phyloP scores from a whole-genome alignment of 2,888 invertebrate species.

The Pseudococcus viburni region DNA sequence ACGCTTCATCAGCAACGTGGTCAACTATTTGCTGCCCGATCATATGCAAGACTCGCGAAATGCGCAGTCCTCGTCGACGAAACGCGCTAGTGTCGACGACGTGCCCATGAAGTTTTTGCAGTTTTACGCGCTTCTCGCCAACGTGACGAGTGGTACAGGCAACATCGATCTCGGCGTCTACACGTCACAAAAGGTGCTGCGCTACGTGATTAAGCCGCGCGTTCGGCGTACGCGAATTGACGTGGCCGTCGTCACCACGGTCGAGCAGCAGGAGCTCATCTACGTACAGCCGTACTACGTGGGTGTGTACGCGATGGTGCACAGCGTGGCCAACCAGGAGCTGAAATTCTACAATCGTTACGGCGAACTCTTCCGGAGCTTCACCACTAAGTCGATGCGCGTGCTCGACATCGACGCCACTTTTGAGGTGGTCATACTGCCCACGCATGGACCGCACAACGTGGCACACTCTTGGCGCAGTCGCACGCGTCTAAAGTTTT shows the following conservation, averaged over 20 bases:
- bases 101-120: not conserved
- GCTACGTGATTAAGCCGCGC: not conserved
- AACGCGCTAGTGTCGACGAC: too few species aligned
- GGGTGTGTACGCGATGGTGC: not conserved
- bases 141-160: not conserved
- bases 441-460: too few species aligned
- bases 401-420: too few species aligned
- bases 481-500: too few species aligned
- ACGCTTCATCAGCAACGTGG: not conserved
- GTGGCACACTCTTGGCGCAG: too few species aligned
- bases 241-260: too few species aligned
- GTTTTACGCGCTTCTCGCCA: not conserved
- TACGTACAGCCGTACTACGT: constrained; percentile 1
- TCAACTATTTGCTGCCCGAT: not conserved
- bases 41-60: not conserved
- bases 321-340: not conserved
- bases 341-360: not conserved
- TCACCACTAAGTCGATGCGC: too few species aligned
- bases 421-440: not conserved
- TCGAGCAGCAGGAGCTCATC: too few species aligned
- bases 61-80: not conserved
- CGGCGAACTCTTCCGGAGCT: not conserved
- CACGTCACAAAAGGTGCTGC: not conserved
- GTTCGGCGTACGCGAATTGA: not conserved
- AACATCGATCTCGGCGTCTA: not conserved